Base-by-base conservation (phyloP, 2,888 invertebrate species). In the Dryocosmus kuriphilus region DNA sequence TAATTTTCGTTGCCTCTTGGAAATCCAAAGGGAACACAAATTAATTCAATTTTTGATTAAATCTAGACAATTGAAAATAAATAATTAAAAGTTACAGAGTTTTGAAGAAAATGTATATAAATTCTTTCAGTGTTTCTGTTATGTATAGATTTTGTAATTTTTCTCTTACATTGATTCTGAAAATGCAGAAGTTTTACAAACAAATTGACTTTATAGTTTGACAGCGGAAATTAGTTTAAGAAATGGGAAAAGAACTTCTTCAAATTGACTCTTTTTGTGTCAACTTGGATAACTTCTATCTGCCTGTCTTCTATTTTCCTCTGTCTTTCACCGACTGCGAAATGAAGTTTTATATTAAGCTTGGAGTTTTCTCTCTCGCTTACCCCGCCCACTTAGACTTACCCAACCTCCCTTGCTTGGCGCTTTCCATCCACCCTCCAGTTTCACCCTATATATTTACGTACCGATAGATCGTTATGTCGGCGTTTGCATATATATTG, bases 261-360 rank as follows among this genome's bases (percentile, higher is more conserved):
- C 4, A 57, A 38, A 19, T 51, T 71, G 67, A 67, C 78, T 71
- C 78, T 82, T 77, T 71, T 71, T 71, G 51, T 51, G 27, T 71
- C 38, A 83, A 86, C 85, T 41, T 65, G 35, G 35, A 65, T 11
- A 65, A 86, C 86, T 87, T 87, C 87, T 86, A 85, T 86, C 86
- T 86, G 82, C 82, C 85, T 84, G 84, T 85, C 85, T 85, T 86
- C 86, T 85, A 84, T 83, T 83, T 87, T 85, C 79, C 81, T 84
- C 80, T 80, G 82, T 81, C 85, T 82, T 84, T 81, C 83, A 86
- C 89, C 90, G 90, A 91, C 91, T 90, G 90, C 89, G 90, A 91
- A 90, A 90, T 90, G 89, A 91, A 91, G 91, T 91, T 91, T 91
- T 90, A 91, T 90, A 91, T 90, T 90, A 90, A 91, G 91, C 89